phyloP scores from a whole-genome alignment of 2,888 invertebrate species.

The Scaptomyza caliginosa region DNA sequence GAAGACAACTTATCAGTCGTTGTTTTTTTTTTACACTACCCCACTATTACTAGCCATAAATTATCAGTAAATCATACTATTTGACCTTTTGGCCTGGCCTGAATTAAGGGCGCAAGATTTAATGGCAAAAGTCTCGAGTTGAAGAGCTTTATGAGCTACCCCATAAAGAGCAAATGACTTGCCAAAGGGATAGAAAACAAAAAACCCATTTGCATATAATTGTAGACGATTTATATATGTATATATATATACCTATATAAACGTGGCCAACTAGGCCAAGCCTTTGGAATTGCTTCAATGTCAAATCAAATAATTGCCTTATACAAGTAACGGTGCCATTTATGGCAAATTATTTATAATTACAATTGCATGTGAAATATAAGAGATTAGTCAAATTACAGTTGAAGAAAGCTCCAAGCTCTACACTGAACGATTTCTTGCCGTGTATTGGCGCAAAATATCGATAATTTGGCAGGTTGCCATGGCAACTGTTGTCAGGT shows the following conservation, averaged over 20 bases:
- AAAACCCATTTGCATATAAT: conserved; percentile 30
- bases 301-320: conserved; percentile 71
- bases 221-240: conserved; percentile 4
- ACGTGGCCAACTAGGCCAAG: conserved; percentile 51
- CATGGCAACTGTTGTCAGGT: conserved; percentile 74
- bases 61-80: conserved; percentile 15
- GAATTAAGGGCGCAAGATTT: conserved; percentile 49
- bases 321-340: conserved; percentile 54
- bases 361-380: conserved; percentile 56
- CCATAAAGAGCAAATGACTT: conserved; percentile 18
- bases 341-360: conserved; percentile 74
- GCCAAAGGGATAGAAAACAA: conserved; percentile 3
- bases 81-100: conserved; percentile 60
- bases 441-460: conserved; percentile 59
- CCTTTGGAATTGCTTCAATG: conserved; percentile 30
- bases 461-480: conserved; percentile 76
- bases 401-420: not conserved
- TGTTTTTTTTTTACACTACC: not conserved
- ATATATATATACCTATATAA: conserved; percentile 4
- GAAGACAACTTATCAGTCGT: not conserved
- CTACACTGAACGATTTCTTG: conserved; percentile 27
- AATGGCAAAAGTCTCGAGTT: conserved; percentile 5
- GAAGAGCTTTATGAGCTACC: not conserved
- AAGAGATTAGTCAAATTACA: conserved; percentile 26
- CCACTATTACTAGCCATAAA: not conserved